These are phyloP conservation scores for Ammodytes marinus DNA, from an alignment of 2,113 vertebrate species.

Conservation along the genomic window DNA sequence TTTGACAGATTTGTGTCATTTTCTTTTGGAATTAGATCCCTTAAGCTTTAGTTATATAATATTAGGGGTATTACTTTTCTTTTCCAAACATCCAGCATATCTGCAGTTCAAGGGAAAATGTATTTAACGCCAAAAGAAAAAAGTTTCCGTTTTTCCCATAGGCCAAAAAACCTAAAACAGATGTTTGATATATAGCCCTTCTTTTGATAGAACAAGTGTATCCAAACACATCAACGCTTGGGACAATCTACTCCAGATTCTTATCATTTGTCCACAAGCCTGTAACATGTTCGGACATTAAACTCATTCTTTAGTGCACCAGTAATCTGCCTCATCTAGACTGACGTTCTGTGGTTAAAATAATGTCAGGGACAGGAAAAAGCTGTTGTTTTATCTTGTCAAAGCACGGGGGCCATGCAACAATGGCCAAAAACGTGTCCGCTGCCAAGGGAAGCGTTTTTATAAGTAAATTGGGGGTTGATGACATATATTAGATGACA, in stretches of 20 bases:
- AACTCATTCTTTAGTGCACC: neutral
- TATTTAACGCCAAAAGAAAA: constrained; percentile 53
- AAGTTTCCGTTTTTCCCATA: constrained; percentile 31
- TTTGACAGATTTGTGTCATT: neutral
- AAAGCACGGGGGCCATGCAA: constrained; percentile 42
- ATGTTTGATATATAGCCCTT: constrained; percentile 43
- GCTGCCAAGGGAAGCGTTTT: constrained; percentile 62
- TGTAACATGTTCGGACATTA: constrained; percentile 15
- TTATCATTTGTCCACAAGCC: constrained; percentile 41
- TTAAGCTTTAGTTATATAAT: neutral
- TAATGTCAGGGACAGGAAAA: constrained; percentile 60
- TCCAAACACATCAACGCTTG: constrained; percentile 52
- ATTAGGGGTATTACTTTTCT: constrained; percentile 18
- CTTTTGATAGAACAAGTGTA: constrained; percentile 59
- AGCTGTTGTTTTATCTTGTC: constrained; percentile 65
- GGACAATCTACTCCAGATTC: constrained; percentile 43
- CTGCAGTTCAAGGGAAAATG: constrained; percentile 43
- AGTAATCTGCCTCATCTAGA: neutral
- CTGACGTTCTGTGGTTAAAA: constrained; percentile 45
- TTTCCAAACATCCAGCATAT: constrained; percentile 42
- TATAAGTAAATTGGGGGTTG: constrained; percentile 57
- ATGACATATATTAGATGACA: constrained; percentile 75
- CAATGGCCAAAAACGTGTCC: constrained; percentile 47
- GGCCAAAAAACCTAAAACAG: constrained; percentile 54
- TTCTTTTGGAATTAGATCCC: neutral